Evolutionary conservation across 2,888 invertebrate genomes (phyloP).

Genomic region (Rhopalosiphum nymphaeae): DNA sequence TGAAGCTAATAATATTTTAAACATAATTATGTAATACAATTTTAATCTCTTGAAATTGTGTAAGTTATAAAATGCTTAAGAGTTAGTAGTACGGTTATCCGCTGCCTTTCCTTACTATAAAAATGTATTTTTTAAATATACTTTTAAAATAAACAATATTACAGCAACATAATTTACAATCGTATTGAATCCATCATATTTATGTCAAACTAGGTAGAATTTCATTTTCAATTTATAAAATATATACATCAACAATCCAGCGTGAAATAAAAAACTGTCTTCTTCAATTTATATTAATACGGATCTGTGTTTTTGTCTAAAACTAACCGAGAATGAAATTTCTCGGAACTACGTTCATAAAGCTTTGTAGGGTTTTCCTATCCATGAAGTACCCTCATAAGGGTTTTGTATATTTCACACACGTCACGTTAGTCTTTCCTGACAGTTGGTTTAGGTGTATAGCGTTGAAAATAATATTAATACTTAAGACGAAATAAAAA

Average conservation of each 20-base stretch:
- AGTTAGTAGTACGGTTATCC: neutral
- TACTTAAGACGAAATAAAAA: neutral
- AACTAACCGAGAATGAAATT: slow-evolving; percentile 48
- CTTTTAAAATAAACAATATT: neutral
- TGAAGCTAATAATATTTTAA: neutral
- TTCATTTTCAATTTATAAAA: neutral
- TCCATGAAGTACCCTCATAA: slow-evolving; percentile 29
- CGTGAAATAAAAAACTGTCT: slow-evolving; percentile 28
- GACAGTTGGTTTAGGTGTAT: slow-evolving; percentile 22
- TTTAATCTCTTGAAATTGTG: neutral
- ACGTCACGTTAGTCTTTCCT: slow-evolving; percentile 43
- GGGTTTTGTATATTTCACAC: slow-evolving; percentile 39
- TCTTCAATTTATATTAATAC: slow-evolving; percentile 35
- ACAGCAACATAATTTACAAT: neutral
- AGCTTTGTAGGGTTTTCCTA: slow-evolving; percentile 45
- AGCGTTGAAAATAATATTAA: neutral
- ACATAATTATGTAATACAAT: neutral
- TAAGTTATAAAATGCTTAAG: neutral
- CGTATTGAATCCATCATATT: neutral
- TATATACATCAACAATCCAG: neutral
- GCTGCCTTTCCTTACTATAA: neutral
- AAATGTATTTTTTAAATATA: neutral
- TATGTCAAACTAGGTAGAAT: neutral
- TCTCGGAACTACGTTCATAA: neutral
- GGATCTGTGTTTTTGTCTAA: slow-evolving; percentile 14